These are phyloP conservation scores for Siphamia tubifer DNA, from an alignment of 2,113 vertebrate genomes.

Conservation along the genomic window DNA sequence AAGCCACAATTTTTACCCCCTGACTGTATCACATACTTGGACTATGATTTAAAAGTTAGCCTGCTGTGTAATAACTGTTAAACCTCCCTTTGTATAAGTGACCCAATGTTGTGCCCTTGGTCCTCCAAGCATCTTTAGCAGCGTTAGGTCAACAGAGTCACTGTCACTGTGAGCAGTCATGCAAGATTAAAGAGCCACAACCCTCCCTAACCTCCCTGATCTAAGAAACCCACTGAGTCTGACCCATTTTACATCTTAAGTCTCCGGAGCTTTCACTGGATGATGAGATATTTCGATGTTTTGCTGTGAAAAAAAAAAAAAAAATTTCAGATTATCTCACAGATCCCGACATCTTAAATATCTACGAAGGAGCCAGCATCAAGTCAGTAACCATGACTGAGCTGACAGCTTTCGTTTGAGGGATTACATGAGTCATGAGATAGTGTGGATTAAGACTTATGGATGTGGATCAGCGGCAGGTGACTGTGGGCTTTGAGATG, in stretches of 20 bases:
- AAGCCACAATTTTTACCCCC: not conserved
- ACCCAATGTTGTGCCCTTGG: not conserved
- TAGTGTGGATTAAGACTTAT: slow-evolving; percentile 51
- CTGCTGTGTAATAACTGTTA: too few relatives aligned
- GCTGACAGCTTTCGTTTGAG: slow-evolving; percentile 35
- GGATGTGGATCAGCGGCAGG: slow-evolving; percentile 26
- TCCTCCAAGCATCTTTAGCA: not conserved
- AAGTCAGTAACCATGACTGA: slow-evolving; percentile 43
- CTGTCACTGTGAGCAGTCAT: slow-evolving; percentile 32
- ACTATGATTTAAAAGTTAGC: not conserved
- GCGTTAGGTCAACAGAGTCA: slow-evolving; percentile 24
- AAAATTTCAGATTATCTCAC: slow-evolving; percentile 20
- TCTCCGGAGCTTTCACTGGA: slow-evolving; percentile 36
- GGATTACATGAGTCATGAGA: slow-evolving; percentile 75
- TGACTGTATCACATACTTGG: not conserved
- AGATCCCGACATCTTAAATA: slow-evolving; percentile 32
- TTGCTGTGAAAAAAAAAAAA: slow-evolving; percentile 19
- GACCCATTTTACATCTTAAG: slow-evolving; percentile 54
- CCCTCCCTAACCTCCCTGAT: slow-evolving; percentile 20
- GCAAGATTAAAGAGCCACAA: slow-evolving; percentile 46
- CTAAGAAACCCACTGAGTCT: slow-evolving; percentile 32
- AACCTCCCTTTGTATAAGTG: not conserved
- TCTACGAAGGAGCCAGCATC: slow-evolving; percentile 28
- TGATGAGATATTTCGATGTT: slow-evolving; percentile 23
- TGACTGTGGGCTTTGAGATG: slow-evolving; percentile 12